Evolutionary conservation across 2,113 vertebrate species (phyloP).

Genomic region (Aythya baeri): DNA sequence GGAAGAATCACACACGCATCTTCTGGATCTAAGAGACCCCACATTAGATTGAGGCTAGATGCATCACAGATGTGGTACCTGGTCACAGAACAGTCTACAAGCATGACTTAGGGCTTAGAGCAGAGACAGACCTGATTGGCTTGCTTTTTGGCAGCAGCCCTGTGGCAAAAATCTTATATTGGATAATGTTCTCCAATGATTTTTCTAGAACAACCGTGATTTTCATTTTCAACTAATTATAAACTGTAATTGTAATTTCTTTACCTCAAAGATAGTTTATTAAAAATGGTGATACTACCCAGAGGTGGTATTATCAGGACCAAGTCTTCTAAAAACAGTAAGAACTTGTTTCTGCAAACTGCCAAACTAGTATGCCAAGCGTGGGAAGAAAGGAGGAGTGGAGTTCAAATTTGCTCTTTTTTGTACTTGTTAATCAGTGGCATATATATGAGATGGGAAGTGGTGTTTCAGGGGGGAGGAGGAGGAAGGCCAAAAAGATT

Average conservation of each 20-base stretch:
- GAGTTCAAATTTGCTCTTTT: neutral
- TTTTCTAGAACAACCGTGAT: neutral
- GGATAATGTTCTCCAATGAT: neutral
- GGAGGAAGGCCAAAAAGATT: neutral
- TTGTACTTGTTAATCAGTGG: neutral
- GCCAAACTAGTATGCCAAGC: neutral
- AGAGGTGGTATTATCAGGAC: neutral
- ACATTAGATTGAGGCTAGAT: neutral
- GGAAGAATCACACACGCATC: neutral
- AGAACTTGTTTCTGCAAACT: neutral
- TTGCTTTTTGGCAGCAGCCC: neutral
- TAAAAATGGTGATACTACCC: neutral
- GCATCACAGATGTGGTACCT: neutral
- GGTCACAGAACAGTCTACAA: neutral
- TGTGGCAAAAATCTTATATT: neutral
- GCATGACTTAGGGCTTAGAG: neutral
- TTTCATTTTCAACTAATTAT: neutral
- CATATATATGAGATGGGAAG: neutral
- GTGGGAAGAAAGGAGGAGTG: neutral
- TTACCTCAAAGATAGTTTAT: neutral
- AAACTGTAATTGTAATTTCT: neutral
- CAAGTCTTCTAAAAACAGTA: neutral
- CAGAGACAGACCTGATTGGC: accelerated
- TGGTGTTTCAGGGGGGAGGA: neutral
- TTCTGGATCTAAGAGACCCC: neutral